These are phyloP conservation scores for Dryocosmus kuriphilus DNA, from an alignment of 2,888 invertebrate genomes.

Conservation along the genomic window DNA sequence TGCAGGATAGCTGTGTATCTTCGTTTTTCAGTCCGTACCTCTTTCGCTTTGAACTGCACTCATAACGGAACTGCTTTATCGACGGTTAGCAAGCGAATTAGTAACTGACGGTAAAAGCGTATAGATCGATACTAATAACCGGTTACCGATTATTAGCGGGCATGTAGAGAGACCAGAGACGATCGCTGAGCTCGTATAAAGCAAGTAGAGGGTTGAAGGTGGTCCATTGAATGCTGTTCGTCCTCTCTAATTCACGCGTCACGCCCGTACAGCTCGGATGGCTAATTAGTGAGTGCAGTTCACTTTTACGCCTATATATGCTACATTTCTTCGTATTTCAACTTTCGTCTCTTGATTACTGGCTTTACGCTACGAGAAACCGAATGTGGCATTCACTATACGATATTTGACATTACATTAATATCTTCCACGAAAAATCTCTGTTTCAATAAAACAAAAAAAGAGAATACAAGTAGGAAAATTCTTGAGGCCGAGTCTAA, in stretches of 20 bases:
- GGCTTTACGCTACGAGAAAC: background rate
- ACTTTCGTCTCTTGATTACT: background rate
- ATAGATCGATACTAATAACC: background rate
- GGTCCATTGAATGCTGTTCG: background rate
- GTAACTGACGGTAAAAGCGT: background rate
- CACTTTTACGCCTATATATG: background rate
- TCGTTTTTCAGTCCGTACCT: background rate
- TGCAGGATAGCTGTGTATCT: background rate
- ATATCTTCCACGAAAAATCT: too few species aligned
- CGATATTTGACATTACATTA: too few species aligned
- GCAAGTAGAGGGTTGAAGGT: background rate
- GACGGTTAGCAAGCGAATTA: background rate
- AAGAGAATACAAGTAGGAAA: too few species aligned
- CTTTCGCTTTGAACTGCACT: background rate
- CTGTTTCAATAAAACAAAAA: too few species aligned
- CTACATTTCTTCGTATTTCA: conserved; percentile 1
- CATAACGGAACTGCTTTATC: background rate
- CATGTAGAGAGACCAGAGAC: background rate
- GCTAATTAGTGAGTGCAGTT: conserved; percentile 4
- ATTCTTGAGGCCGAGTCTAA: too few species aligned
- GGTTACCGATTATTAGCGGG: background rate
- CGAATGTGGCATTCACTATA: background rate
- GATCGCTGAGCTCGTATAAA: background rate
- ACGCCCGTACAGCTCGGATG: background rate
- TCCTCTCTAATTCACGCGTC: conserved; percentile 13